phyloP scores from a whole-genome alignment of 2,113 vertebrate genomes.

The Megaceryle maxima region DNA sequence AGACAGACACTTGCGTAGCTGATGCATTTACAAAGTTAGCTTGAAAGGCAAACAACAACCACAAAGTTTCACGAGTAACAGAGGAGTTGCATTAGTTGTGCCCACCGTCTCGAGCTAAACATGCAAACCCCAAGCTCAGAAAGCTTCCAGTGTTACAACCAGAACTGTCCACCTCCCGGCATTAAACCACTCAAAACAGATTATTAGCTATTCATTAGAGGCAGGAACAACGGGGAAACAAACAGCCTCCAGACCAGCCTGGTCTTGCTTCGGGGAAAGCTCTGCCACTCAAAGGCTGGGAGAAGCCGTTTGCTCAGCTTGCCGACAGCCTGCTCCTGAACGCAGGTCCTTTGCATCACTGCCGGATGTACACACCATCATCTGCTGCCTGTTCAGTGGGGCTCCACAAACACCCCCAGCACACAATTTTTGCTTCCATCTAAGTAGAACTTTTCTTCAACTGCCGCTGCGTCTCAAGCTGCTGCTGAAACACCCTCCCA shows the following conservation, averaged over 20 bases:
- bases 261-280: neutral
- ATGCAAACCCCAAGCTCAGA: neutral
- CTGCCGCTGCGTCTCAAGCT: neutral
- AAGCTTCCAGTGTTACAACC: neutral
- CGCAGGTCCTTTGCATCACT: rapidly evolving
- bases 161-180: neutral
- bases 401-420: rapidly evolving
- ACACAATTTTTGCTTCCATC: rapidly evolving
- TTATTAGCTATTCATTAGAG: neutral
- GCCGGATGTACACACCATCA: neutral
- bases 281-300: neutral
- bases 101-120: neutral
- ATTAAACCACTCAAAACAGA: neutral
- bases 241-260: neutral
- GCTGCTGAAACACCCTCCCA: neutral
- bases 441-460: neutral
- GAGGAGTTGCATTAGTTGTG: neutral
- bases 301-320: neutral
- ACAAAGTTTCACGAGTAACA: neutral
- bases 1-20: neutral
- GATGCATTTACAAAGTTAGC: neutral
- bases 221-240: neutral
- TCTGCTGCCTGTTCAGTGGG: rapidly evolving
- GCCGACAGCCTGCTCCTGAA: rapidly evolving
- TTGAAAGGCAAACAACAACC: neutral